Conservation (phyloP, 1,140 invertebrate genomes). For the Scylla paramamosain region DNA sequence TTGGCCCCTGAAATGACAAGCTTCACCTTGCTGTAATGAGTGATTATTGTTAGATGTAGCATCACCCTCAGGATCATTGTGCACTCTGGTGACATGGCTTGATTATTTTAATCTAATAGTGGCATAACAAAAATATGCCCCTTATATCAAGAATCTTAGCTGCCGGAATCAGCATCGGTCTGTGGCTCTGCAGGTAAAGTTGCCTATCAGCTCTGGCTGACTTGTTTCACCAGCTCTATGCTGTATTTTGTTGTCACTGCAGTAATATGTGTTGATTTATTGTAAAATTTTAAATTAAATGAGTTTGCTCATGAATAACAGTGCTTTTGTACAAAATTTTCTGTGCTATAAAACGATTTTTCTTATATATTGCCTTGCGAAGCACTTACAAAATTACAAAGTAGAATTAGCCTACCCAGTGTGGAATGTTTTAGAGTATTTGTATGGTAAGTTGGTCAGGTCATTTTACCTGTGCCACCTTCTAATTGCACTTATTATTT, state of each 20-base stretch:
- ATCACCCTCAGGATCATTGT: constrained; percentile 21
- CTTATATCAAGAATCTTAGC: constrained; percentile 69
- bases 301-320: constrained; percentile 63
- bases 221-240: constrained; percentile 76
- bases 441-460: constrained; percentile 72
- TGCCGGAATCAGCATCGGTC: constrained; percentile 75
- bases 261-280: constrained; percentile 67
- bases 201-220: constrained; percentile 72
- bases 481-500: constrained; percentile 55
- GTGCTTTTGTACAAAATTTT: constrained; percentile 67
- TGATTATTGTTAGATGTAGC: not conserved
- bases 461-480: not conserved
- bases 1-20: not conserved
- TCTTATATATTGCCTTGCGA: constrained; percentile 60
- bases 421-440: constrained; percentile 67
- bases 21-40: constrained; percentile 1
- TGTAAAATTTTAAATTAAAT: constrained; percentile 52
- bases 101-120: constrained; percentile 94
- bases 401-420: constrained; percentile 72
- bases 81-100: constrained; percentile 71
- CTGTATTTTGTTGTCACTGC: constrained; percentile 68
- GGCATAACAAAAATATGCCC: constrained; percentile 68
- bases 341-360: constrained; percentile 57
- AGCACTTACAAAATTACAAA: constrained; percentile 62
- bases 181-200: constrained; percentile 74